Percentiles rank a stretch among this genome's conserved stretches.
Conservation (phyloP, 2,888 invertebrate species). For the Lasioglossum calceatum region DNA sequence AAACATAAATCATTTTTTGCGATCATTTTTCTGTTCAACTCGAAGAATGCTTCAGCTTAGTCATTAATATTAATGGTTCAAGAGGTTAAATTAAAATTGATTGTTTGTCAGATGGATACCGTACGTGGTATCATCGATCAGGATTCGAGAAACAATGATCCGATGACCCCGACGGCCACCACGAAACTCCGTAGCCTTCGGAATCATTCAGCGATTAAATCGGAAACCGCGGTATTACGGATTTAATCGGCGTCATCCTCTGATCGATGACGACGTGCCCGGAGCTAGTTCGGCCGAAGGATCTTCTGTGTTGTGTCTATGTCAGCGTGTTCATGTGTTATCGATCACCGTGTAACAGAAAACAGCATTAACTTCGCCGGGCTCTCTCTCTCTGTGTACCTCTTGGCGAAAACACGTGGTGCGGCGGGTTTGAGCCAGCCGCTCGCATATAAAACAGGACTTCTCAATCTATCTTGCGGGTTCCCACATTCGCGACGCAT, state of each 20-base stretch:
- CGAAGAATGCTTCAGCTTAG: background rate
- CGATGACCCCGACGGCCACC: background rate
- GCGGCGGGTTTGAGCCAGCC: conserved; percentile 25
- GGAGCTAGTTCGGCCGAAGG: conserved; percentile 32
- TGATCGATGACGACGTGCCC: conserved; percentile 48
- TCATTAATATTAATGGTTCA: background rate
- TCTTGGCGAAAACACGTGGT: conserved; percentile 46
- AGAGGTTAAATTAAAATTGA: conserved; percentile 1
- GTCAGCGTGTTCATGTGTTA: conserved; percentile 50
- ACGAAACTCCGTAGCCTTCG: background rate
- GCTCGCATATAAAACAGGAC: conserved; percentile 28
- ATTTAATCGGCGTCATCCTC: conserved; percentile 50
- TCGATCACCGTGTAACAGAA: conserved; percentile 40
- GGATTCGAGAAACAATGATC: background rate
- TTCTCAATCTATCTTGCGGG: conserved; percentile 46
- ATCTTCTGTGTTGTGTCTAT: conserved; percentile 36
- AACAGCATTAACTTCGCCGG: conserved; percentile 32
- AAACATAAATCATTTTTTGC: background rate
- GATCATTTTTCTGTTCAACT: background rate
- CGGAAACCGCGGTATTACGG: conserved; percentile 33
- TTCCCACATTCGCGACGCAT: conserved; percentile 69
- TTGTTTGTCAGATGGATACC: background rate
- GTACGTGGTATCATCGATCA: background rate
- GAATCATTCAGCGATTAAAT: conserved; percentile 23
- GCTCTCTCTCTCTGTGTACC: conserved; percentile 24